These are phyloP conservation scores for Heloderma charlesbogerti DNA, from an alignment of 2,113 vertebrate species.

Conservation along the genomic window DNA sequence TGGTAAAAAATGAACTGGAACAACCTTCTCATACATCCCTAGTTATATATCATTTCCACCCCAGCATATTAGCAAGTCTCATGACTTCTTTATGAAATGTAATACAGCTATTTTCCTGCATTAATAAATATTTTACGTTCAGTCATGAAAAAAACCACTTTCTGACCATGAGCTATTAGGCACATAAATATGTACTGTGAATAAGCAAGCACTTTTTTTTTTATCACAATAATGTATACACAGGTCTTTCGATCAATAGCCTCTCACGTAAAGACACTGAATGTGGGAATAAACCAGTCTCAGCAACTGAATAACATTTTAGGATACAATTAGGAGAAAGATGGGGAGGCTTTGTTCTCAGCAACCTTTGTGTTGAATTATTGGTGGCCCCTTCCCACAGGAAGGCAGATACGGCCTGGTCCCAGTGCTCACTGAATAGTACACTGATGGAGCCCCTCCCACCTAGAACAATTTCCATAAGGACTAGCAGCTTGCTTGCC, in stretches of 20 bases:
- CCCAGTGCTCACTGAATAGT: no score
- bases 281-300: not conserved
- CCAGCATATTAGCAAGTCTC: not conserved
- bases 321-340: not conserved
- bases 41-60: not conserved
- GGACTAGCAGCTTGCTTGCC: no score
- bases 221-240: not conserved
- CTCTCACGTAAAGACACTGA: not conserved
- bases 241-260: not conserved
- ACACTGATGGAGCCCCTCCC: no score
- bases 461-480: no score
- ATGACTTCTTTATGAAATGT: constrained; percentile 8
- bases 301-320: not conserved
- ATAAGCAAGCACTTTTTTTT: not conserved
- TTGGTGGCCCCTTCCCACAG: no score
- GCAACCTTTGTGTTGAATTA: not conserved
- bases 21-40: no score
- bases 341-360: not conserved
- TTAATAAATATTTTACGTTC: not conserved
- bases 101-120: not conserved
- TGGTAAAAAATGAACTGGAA: no score
- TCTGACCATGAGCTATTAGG: constrained; percentile 25
- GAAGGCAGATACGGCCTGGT: no score
- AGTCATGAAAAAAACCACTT: not conserved
- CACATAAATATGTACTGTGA: not conserved